Evolutionary conservation across 2,797 vertebrate species (phyloP).

Genomic region (Acomys russatus): DNA sequence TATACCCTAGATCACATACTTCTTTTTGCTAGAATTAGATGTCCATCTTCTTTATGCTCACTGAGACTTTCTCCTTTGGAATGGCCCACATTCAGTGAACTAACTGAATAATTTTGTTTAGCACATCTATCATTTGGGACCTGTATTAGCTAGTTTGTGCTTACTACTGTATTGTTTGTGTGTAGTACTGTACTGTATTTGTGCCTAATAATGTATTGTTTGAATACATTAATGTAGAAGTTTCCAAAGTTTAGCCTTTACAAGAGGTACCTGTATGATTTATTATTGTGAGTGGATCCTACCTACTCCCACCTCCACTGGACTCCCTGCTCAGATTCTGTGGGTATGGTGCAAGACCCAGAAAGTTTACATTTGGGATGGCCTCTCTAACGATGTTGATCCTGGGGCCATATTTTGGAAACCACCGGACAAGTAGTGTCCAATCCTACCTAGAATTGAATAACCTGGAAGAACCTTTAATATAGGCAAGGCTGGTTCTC

Average conservation of each 20-base stretch:
- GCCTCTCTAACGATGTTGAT: slow-evolving; percentile 6
- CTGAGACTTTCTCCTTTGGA: slow-evolving; percentile 26
- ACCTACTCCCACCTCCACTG: background rate
- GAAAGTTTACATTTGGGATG: slow-evolving; percentile 34
- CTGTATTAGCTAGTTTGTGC: background rate
- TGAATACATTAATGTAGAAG: background rate
- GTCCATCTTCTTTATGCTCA: background rate
- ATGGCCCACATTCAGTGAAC: background rate
- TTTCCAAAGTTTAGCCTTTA: slow-evolving; percentile 51
- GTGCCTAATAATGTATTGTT: background rate
- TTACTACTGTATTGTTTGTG: background rate
- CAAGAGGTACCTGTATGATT: slow-evolving; percentile 6
- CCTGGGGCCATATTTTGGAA: slow-evolving; percentile 15
- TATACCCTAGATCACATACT: background rate
- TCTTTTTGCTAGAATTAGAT: background rate
- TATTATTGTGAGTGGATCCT: slow-evolving; percentile 21
- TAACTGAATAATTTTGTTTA: slow-evolving; percentile 26
- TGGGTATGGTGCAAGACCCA: background rate
- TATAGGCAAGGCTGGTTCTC: background rate
- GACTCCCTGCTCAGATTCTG: background rate
- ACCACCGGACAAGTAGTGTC: background rate
- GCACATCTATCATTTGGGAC: background rate
- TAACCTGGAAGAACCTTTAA: background rate
- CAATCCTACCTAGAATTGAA: background rate
- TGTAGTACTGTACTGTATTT: too few relatives aligned